These are phyloP conservation scores for Chloroceryle inda DNA, from an alignment of 2,797 vertebrate genomes.

Conservation along the genomic window DNA sequence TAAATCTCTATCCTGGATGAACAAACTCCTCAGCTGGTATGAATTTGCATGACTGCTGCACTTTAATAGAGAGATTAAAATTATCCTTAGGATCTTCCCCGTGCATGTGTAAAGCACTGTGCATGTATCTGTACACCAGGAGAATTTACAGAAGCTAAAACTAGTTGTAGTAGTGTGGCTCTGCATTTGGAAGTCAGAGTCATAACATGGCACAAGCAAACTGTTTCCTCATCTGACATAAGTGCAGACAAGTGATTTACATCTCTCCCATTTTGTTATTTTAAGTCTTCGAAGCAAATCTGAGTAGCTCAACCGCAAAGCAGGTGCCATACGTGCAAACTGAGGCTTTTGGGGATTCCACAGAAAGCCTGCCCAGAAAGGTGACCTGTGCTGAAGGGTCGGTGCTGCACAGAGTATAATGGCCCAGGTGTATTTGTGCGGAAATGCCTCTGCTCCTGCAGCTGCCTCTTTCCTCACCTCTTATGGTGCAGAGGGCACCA, in stretches of 20 bases:
- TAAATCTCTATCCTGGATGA: conserved; percentile 1
- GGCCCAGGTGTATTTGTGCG: not conserved
- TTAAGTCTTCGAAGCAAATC: not conserved
- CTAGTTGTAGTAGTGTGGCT: not conserved
- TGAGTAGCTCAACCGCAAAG: not conserved
- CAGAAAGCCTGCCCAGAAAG: not conserved
- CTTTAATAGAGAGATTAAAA: not conserved
- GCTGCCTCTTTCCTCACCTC: not conserved
- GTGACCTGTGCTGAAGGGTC: not conserved
- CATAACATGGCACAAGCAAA: not conserved
- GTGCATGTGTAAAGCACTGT: not conserved
- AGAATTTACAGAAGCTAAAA: not conserved
- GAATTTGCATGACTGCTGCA: conserved; percentile 6
- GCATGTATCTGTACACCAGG: not conserved
- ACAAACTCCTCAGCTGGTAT: not conserved
- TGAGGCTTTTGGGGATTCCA: not conserved
- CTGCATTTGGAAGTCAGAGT: not conserved
- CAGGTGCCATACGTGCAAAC: not conserved
- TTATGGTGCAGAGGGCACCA: not conserved
- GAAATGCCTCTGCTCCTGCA: not conserved
- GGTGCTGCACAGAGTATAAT: not conserved
- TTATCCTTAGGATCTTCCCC: not conserved
- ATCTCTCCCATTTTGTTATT: not conserved
- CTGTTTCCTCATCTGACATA: not conserved
- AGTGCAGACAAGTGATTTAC: not conserved